Conservation (phyloP, 2,797 vertebrate species). For the Novumbra hubbsi region DNA sequence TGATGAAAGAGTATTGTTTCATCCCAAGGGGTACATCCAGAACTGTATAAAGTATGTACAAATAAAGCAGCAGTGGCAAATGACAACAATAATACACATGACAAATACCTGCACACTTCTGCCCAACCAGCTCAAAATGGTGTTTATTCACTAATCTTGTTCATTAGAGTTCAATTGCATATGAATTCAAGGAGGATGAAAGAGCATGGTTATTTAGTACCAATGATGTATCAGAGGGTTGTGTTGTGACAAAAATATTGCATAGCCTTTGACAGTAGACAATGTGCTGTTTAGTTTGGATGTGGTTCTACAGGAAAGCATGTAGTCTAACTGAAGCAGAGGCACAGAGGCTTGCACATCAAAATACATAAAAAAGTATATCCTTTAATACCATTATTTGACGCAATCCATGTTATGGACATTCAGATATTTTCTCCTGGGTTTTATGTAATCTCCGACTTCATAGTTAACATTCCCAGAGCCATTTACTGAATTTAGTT, state of each 20-base stretch:
- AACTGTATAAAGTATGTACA: slow-evolving; percentile 67
- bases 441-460: neutral
- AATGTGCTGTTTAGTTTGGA: slow-evolving; percentile 2
- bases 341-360: too few species aligned
- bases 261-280: neutral
- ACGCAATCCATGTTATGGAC: neutral
- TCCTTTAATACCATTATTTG: neutral
- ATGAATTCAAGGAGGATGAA: slow-evolving; percentile 51
- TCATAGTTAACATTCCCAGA: neutral
- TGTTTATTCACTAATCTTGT: slow-evolving; percentile 57
- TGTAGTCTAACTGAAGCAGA: slow-evolving; percentile 41
- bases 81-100: slow-evolving; percentile 62
- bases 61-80: slow-evolving; percentile 64
- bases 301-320: slow-evolving; percentile 45
- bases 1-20: slow-evolving; percentile 77
- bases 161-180: slow-evolving; percentile 61
- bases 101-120: slow-evolving; percentile 53
- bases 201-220: slow-evolving; percentile 40
- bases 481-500: too few species aligned
- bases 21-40: slow-evolving; percentile 64
- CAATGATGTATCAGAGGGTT: neutral
- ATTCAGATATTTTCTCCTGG: neutral
- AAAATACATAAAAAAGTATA: neutral
- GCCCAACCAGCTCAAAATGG: slow-evolving; percentile 41
- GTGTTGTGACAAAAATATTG: neutral